Conservation (phyloP, 2,113 vertebrate genomes). For the Rallus limicola region DNA sequence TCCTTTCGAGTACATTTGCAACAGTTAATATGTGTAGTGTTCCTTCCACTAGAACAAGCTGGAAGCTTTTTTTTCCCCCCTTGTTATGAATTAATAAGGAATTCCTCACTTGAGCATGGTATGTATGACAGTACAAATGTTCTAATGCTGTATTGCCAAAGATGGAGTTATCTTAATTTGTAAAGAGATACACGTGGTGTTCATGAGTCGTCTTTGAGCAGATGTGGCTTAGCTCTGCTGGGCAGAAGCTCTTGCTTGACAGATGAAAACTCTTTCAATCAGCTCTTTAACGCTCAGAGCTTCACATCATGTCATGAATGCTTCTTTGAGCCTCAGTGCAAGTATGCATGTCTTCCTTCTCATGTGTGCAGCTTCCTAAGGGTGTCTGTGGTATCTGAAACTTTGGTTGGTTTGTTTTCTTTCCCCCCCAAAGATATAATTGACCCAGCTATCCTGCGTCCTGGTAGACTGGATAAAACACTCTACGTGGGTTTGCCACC, state of each 20-base stretch:
- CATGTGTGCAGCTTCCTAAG: background rate
- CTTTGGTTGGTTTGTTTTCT: background rate
- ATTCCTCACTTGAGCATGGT: background rate
- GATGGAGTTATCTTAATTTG: background rate
- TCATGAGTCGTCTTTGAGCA: background rate
- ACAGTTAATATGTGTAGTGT: background rate
- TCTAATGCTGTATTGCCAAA: background rate
- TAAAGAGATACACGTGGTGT: background rate
- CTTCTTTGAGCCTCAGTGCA: background rate
- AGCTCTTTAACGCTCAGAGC: background rate
- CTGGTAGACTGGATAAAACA: constrained; percentile 93
- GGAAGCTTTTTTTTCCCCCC: background rate
- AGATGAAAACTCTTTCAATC: background rate
- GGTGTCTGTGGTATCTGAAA: background rate
- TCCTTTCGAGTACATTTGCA: background rate
- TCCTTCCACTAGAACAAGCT: background rate
- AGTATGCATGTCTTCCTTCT: background rate
- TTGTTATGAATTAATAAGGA: background rate
- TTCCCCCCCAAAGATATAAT: constrained; percentile 84
- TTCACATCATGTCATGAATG: background rate
- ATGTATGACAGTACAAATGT: background rate
- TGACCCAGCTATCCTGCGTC: constrained; percentile 91
- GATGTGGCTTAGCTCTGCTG: background rate
- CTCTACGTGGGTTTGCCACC: constrained; percentile 93
- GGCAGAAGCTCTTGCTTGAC: background rate